Evolutionary conservation across 2,113 vertebrate species (phyloP), one percentile per base, ranked within the genome.

Genomic region (Dasypus novemcinctus): DNA sequence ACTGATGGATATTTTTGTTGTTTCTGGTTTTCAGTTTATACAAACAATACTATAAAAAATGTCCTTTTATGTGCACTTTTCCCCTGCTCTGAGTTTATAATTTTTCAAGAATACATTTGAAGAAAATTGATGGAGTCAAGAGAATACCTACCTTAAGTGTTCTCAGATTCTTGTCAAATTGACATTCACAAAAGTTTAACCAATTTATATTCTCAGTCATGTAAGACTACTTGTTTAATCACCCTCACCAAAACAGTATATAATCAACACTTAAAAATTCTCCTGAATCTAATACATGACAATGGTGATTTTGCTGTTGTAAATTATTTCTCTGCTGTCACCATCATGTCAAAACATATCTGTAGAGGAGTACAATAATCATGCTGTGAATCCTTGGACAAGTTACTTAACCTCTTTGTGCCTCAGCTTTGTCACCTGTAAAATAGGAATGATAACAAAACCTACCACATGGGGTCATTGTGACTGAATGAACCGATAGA

Each of bases 31-130:
- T 63, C 43, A 61, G 18, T 74, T 36, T 79, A 49, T 25, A 31
- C 15, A 93, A 61, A 69, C 3, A 68, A n/a, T 33, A 20, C 12
- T 66, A 12, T 4, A 12, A 43, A 43, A 75, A 75, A 27, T 0
- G 64, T 69, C 23, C 29, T 4, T 75, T 4, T 69, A 33, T 1
- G 0, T n/a, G 9, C 5, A 89, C 27, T 69, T 87, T 59, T 20
- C 6, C 1, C 71, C 27, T 49, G 9, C 27, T 61, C 18, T 1
- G 0, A 71, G 17, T 10, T 18, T 7, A 1, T n/a, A 7, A 15
- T 76, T 86, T 86, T 78, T 46, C 21, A 27, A 43, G 36, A 59
- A 64, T 52, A 69, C 3, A 52, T 61, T 76, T 86, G 29, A 72
- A 61, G 20, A 82, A 93, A 83, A 49, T 27, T 27, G 15, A 46